phyloP scores from a whole-genome alignment of 2,797 vertebrate species.

The Tokudaia tokunoshimensis region DNA sequence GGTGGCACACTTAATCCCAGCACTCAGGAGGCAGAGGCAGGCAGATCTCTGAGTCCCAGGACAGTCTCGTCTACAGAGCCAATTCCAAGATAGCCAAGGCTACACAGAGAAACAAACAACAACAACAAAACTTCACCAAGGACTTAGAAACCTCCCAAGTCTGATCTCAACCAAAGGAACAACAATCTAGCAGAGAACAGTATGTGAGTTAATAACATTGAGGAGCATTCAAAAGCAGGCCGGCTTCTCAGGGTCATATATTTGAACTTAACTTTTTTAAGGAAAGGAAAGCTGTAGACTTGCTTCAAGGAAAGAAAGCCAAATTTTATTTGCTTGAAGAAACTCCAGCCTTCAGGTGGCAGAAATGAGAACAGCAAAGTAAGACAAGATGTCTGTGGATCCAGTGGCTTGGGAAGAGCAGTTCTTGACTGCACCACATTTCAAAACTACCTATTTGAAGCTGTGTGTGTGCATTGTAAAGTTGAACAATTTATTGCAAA shows the following conservation, averaged over 20 bases:
- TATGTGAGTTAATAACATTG: background rate
- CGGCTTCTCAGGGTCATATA: background rate
- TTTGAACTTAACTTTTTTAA: background rate
- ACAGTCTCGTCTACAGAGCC: background rate
- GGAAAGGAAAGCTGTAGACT: background rate
- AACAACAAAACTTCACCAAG: background rate
- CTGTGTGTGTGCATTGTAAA: conserved; percentile 84
- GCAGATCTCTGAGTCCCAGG: no score
- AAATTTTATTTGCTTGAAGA: background rate
- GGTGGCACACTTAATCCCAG: background rate
- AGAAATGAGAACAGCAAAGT: background rate
- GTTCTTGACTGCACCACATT: conserved; percentile 94
- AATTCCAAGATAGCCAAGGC: background rate
- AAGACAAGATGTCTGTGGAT: conserved; percentile 86
- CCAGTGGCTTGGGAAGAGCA: conserved; percentile 94
- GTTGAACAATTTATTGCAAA: conserved; percentile 92
- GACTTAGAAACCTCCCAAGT: background rate
- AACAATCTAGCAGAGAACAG: background rate
- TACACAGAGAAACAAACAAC: background rate
- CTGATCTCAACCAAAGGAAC: background rate
- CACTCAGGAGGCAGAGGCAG: no score
- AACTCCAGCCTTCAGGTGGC: background rate
- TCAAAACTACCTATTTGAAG: conserved; percentile 93
- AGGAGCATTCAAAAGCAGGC: background rate
- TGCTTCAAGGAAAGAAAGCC: background rate